A percentile compares a stretch with the other conserved stretches of the same genome.
Conservation (phyloP, 2,797 vertebrate genomes). For the Lates japonicus region DNA sequence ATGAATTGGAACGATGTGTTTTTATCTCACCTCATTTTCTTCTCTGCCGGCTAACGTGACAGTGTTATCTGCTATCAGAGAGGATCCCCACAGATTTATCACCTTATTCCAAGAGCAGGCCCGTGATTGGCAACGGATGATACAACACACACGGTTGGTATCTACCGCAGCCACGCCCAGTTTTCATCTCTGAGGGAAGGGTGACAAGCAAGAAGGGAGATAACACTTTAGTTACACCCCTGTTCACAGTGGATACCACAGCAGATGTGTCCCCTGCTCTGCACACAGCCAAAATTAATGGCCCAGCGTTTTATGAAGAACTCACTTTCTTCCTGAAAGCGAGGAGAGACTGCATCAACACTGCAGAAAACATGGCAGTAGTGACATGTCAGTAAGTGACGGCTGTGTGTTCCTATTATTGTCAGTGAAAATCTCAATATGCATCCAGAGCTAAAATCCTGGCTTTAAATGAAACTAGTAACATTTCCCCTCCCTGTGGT, state of each 20-base stretch:
- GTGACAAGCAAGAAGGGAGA: slow-evolving; percentile 12
- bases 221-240: slow-evolving; percentile 9
- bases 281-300: background rate
- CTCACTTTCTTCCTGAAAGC: background rate
- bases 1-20: slow-evolving; percentile 46
- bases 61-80: slow-evolving; percentile 47
- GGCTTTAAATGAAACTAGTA: background rate
- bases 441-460: background rate
- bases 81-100: slow-evolving; percentile 52
- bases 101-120: slow-evolving; percentile 53
- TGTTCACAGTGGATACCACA: slow-evolving; percentile 12
- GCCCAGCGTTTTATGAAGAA: background rate
- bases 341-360: slow-evolving; percentile 15
- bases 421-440: background rate
- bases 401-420: background rate
- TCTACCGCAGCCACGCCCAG: slow-evolving; percentile 40
- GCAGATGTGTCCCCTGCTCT: slow-evolving; percentile 12
- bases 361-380: slow-evolving; percentile 4
- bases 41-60: slow-evolving; percentile 22
- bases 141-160: slow-evolving; percentile 1
- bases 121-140: slow-evolving; percentile 43
- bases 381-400: slow-evolving; percentile 1
- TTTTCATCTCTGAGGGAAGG: slow-evolving; percentile 44
- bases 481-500: no score
- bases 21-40: slow-evolving; percentile 56